Conservation (phyloP, 2,888 invertebrate species). For the Ptilodon capucinus region DNA sequence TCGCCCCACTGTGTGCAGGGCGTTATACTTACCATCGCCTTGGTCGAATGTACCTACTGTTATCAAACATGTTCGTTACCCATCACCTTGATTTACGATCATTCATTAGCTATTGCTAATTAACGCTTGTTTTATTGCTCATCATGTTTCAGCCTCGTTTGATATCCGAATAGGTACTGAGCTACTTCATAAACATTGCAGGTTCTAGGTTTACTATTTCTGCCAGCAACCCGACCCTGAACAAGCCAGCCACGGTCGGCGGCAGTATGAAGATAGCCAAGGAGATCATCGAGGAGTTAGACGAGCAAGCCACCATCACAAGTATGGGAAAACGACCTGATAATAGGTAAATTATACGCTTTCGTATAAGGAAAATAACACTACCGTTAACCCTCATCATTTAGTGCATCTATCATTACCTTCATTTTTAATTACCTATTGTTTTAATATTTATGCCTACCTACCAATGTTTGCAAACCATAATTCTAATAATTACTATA, state of each 20-base stretch:
- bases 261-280: constrained; percentile 86
- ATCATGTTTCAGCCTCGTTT: not conserved
- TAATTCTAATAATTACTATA: too few species aligned
- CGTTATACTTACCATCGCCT: too few species aligned
- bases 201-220: constrained; percentile 68
- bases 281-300: constrained; percentile 89
- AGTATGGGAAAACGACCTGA: constrained; percentile 84
- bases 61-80: not conserved
- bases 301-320: constrained; percentile 91
- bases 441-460: too few species aligned
- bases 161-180: not conserved
- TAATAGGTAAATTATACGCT: constrained; percentile 46
- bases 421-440: too few species aligned
- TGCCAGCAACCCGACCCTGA: constrained; percentile 68
- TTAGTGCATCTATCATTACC: too few species aligned
- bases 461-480: too few species aligned
- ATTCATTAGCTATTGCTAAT: not conserved
- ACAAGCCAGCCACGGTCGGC: constrained; percentile 59
- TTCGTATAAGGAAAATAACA: not conserved
- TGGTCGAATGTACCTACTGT: too few species aligned
- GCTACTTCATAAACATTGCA: constrained; percentile 31
- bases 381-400: not conserved
- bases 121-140: not conserved
- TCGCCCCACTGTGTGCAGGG: too few species aligned
- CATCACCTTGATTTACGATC: not conserved